Evolutionary conservation across 2,888 invertebrate genomes (phyloP).

Genomic region (Phlogophora meticulosa): DNA sequence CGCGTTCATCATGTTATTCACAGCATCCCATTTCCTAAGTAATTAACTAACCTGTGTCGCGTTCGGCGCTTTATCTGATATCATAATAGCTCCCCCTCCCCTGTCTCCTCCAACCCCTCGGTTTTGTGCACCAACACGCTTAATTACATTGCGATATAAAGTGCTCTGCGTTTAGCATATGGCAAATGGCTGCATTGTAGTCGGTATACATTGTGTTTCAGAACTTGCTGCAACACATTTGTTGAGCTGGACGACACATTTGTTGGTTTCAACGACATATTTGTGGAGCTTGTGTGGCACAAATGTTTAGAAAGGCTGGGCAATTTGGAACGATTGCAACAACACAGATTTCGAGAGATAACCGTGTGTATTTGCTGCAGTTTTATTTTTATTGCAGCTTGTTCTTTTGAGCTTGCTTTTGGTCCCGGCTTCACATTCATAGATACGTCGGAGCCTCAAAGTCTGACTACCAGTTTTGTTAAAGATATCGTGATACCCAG

Average conservation of each 20-base stretch:
- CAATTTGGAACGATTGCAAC: background rate
- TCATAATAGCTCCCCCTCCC: slow-evolving; percentile 3
- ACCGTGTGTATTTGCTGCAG: background rate
- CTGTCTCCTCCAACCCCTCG: background rate
- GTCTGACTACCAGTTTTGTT: no score
- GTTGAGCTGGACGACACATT: slow-evolving; percentile 21
- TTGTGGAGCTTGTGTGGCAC: background rate
- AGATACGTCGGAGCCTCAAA: no score
- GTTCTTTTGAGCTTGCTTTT: background rate
- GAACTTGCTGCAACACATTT: slow-evolving; percentile 17
- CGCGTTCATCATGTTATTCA: background rate
- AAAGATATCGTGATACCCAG: no score
- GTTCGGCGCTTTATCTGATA: slow-evolving; percentile 20
- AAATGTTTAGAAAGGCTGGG: slow-evolving; percentile 14
- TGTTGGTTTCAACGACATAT: slow-evolving; percentile 6
- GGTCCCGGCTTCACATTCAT: no score
- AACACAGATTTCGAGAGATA: background rate
- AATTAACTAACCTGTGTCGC: slow-evolving; percentile 35
- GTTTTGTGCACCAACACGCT: slow-evolving; percentile 7
- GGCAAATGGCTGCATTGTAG: slow-evolving; percentile 20
- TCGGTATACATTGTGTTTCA: slow-evolving; percentile 17
- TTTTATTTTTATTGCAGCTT: background rate
- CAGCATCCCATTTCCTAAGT: slow-evolving; percentile 25
- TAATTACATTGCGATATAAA: slow-evolving; percentile 38
- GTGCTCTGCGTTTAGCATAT: slow-evolving; percentile 29